A percentile compares a stretch with the other conserved stretches of the same genome.
phyloP scores from a whole-genome alignment of 2,888 invertebrate species.

The Leptopilina myrica region DNA sequence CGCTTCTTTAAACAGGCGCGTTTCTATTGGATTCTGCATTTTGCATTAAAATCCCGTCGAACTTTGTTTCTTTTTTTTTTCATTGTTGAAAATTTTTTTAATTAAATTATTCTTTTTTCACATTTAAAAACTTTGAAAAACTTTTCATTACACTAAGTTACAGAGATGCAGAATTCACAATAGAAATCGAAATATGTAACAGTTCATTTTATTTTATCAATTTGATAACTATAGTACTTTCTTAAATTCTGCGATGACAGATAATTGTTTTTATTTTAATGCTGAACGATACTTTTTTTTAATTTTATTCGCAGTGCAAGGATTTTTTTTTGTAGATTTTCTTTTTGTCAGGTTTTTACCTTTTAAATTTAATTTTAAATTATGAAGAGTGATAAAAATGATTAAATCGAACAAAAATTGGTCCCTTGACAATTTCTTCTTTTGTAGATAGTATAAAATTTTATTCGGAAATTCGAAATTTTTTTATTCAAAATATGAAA shows the following conservation, averaged over 20 bases:
- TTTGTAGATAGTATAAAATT: background rate
- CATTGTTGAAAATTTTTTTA: conserved; percentile 1
- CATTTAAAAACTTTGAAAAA: background rate
- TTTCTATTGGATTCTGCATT: conserved; percentile 62
- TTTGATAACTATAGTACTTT: conserved; percentile 60
- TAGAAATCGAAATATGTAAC: conserved; percentile 53
- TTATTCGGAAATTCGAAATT: no score
- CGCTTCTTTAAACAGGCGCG: conserved; percentile 54
- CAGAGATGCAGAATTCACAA: conserved; percentile 55
- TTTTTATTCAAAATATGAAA: no score
- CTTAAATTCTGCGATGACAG: conserved; percentile 59
- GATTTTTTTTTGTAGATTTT: background rate
- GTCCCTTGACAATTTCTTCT: conserved; percentile 16
- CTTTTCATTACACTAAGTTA: background rate
- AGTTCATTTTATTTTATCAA: conserved; percentile 52
- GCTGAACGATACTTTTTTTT: conserved; percentile 18
- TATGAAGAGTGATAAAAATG: background rate
- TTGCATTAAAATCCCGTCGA: conserved; percentile 30
- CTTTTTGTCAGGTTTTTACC: background rate
- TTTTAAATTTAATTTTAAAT: background rate
- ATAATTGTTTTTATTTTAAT: conserved; percentile 39
- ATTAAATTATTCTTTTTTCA: background rate
- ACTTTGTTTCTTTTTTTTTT: conserved; percentile 11
- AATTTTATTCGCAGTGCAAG: background rate
- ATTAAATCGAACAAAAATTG: conserved; percentile 42